Percentiles rank a stretch among this genome's conserved stretches.
phyloP scores from a whole-genome alignment of 2,797 vertebrate genomes.

The Emydoidea blandingii region DNA sequence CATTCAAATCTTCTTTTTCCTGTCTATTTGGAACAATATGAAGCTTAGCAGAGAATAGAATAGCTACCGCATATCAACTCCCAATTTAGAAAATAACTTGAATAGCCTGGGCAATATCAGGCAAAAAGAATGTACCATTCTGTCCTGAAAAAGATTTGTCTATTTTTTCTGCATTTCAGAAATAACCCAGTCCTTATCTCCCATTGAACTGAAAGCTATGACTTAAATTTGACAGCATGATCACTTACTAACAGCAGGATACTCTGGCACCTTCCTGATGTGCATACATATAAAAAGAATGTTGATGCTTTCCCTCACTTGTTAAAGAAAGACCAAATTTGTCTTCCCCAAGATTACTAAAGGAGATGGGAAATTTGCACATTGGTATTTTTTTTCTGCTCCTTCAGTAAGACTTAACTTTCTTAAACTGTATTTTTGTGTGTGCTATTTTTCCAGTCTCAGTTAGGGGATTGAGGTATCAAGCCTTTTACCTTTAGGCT shows the following conservation, averaged over 20 bases:
- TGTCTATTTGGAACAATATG: constrained; percentile 36
- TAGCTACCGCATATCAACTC: not conserved
- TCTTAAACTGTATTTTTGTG: not conserved
- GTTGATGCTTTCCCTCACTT: not conserved
- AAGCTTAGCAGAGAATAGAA: constrained; percentile 42
- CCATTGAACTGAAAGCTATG: not conserved
- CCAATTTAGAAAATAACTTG: constrained; percentile 33
- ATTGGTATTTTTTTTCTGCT: not conserved
- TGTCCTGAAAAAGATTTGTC: not conserved
- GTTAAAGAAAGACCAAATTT: not conserved
- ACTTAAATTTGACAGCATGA: not conserved
- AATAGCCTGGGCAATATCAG: constrained; percentile 13
- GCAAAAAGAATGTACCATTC: not conserved
- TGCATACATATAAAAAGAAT: constrained; percentile 9
- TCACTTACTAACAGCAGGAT: not conserved
- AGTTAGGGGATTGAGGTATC: constrained; percentile 6
- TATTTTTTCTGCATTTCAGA: not conserved
- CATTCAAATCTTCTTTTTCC: constrained; percentile 58
- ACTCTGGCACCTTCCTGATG: not conserved
- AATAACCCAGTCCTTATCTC: not conserved
- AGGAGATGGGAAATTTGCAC: not conserved
- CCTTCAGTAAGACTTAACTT: constrained; percentile 17
- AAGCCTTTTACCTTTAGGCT: not conserved
- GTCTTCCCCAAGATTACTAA: not conserved
- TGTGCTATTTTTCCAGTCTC: not conserved